phyloP scores from a whole-genome alignment of 2,113 vertebrate genomes.

The Pelvicachromis taeniatus region DNA sequence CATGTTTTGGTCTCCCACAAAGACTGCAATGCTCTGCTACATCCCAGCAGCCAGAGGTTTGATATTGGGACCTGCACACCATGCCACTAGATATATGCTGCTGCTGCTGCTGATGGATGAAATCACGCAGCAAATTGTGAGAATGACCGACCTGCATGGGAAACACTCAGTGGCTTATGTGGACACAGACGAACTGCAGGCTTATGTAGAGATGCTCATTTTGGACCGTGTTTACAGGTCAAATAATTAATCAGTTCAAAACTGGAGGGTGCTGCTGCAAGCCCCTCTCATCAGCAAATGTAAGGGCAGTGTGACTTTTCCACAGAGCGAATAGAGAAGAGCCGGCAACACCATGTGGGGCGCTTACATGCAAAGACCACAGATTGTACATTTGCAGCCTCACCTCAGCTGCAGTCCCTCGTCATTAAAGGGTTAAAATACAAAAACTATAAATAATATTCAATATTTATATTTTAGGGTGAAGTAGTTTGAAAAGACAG shows the following conservation, averaged over 20 bases:
- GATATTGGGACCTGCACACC: not conserved
- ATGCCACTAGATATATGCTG: not conserved
- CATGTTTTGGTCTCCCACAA: not conserved
- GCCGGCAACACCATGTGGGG: not conserved
- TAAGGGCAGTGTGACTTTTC: not conserved
- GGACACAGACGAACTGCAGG: not conserved
- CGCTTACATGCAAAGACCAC: not conserved
- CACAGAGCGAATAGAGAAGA: not conserved
- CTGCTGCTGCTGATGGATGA: not conserved
- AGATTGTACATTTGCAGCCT: not conserved
- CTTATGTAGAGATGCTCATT: not conserved
- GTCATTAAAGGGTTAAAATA: not conserved
- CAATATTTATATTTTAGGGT: not conserved
- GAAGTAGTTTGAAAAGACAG: not conserved
- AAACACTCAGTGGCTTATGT: not conserved
- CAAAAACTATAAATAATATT: not conserved
- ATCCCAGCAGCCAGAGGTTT: not conserved
- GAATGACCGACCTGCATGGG: not conserved
- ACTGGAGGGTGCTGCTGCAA: not conserved
- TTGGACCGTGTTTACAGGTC: not conserved
- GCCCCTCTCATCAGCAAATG: not conserved
- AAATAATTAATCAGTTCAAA: not conserved
- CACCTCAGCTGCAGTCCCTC: not conserved
- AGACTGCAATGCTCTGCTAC: not conserved
- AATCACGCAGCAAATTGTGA: not conserved